phyloP scores from a whole-genome alignment of 1,140 invertebrate species.

The Drosophila persimilis region DNA sequence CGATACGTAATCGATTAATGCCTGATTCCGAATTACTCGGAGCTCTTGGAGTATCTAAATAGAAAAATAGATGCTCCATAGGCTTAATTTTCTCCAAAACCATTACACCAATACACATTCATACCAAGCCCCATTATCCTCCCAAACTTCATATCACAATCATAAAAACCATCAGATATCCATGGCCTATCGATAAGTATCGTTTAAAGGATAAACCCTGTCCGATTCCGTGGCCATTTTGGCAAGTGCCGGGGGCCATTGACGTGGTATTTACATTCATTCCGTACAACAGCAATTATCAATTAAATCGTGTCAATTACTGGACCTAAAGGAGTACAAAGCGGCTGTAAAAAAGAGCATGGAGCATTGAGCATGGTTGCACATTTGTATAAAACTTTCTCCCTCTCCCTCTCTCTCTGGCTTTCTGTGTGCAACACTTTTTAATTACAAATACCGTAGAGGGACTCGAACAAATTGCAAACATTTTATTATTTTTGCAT shows the following conservation, averaged over 20 bases:
- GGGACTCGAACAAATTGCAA: constrained; percentile 45
- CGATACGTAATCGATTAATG: too few relatives aligned
- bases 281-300: constrained; percentile 27
- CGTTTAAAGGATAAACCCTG: not conserved
- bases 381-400: constrained; percentile 21
- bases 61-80: too few relatives aligned
- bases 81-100: too few relatives aligned
- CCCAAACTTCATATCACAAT: not conserved
- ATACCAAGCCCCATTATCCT: too few relatives aligned
- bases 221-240: not conserved
- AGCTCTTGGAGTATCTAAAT: too few relatives aligned
- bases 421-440: constrained; percentile 8
- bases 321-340: constrained; percentile 1
- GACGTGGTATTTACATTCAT: not conserved
- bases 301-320: constrained; percentile 45
- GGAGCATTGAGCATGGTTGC: constrained; percentile 5
- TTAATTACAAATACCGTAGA: constrained; percentile 55
- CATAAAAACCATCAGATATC: not conserved
- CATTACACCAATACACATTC: too few relatives aligned
- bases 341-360: not conserved
- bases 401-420: not conserved
- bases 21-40: too few relatives aligned
- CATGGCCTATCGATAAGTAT: not conserved
- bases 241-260: constrained; percentile 7
- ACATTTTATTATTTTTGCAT: constrained; percentile 55